Conservation (phyloP, 2,113 vertebrate genomes). For the Festucalex cinctus region DNA sequence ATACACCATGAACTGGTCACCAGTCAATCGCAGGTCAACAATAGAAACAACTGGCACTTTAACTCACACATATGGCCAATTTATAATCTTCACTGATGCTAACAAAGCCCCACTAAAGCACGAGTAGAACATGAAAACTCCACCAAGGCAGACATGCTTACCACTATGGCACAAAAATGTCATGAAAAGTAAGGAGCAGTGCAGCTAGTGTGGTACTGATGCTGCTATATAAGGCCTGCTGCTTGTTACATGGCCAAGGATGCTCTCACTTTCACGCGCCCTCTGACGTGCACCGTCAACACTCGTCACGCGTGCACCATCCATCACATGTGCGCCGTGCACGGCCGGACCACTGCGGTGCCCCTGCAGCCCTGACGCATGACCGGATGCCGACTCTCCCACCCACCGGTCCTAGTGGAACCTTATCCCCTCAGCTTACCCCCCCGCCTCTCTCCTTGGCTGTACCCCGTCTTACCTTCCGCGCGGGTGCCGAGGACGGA, state of each 20-base stretch:
- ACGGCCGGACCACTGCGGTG: conserved; percentile 69
- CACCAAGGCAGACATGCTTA: background rate
- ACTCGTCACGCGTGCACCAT: conserved; percentile 22
- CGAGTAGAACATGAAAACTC: background rate
- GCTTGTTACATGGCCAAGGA: background rate
- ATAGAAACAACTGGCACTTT: background rate
- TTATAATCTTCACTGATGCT: background rate
- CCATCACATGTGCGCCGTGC: conserved; percentile 31
- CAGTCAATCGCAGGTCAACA: background rate
- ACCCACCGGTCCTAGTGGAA: conserved; percentile 9
- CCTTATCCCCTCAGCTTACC: background rate
- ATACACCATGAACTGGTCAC: no score
- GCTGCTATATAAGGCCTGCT: background rate
- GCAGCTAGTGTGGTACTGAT: background rate
- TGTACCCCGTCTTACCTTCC: conserved; percentile 60
- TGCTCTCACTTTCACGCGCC: conserved; percentile 6
- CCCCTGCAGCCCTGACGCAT: conserved; percentile 63
- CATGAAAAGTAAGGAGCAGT: background rate
- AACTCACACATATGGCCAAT: background rate
- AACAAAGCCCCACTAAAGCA: background rate
- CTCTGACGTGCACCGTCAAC: background rate
- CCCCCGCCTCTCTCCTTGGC: background rate
- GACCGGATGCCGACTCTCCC: conserved; percentile 49
- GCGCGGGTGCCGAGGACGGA: conserved; percentile 26
- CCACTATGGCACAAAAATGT: background rate